Conservation (phyloP, 1,140 invertebrate species). For the Sinonovacula constricta region DNA sequence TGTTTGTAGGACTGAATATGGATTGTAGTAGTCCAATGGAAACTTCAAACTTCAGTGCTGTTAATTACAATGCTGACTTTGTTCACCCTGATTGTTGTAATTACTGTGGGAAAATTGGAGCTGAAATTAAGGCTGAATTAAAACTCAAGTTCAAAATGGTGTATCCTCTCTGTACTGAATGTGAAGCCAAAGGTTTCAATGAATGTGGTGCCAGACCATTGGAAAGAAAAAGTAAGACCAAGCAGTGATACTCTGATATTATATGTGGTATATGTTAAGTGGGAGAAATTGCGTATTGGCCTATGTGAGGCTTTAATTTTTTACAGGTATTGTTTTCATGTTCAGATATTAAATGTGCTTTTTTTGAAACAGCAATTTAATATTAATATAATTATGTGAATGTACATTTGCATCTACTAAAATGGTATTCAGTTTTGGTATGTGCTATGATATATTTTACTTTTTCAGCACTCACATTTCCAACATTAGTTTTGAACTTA, state of each 20-base stretch:
- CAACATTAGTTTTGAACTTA: too few species aligned
- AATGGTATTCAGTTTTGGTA: too few species aligned
- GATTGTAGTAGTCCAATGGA: slow-evolving; percentile 16
- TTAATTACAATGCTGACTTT: slow-evolving; percentile 8
- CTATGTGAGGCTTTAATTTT: background rate
- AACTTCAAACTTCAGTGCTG: slow-evolving; percentile 6
- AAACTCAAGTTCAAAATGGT: background rate
- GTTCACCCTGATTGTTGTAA: slow-evolving; percentile 3
- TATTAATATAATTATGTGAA: too few species aligned
- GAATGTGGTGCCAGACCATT: background rate
- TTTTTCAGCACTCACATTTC: too few species aligned
- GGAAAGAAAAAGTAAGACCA: background rate
- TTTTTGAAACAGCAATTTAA: too few species aligned
- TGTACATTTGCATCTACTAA: too few species aligned
- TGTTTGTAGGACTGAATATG: slow-evolving; percentile 20
- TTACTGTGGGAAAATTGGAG: slow-evolving; percentile 1
- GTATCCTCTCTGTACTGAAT: background rate
- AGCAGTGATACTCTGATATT: slow-evolving; percentile 1
- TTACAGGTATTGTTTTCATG: background rate
- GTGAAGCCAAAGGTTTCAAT: background rate
- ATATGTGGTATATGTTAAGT: background rate
- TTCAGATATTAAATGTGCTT: background rate
- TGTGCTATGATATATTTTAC: too few species aligned
- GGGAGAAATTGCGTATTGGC: background rate
- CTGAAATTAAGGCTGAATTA: background rate